Conservation (phyloP, 64 coral and sea anemone species). For the Stichodactyla helianthus region DNA sequence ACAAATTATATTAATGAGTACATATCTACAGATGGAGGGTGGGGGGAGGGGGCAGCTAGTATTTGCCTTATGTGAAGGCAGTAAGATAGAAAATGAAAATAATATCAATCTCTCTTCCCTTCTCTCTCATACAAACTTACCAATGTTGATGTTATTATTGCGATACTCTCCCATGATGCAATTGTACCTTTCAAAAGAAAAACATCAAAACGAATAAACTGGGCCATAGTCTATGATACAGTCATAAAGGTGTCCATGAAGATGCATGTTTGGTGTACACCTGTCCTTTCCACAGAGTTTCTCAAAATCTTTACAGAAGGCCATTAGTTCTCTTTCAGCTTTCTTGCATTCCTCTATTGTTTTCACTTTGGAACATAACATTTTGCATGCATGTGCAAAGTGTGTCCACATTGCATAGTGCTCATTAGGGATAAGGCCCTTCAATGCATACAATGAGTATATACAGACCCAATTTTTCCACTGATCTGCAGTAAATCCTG, state of each 20-base stretch:
- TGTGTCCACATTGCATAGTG: slow-evolving; percentile 22
- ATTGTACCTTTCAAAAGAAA: slow-evolving; percentile 47
- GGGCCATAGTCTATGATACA: slow-evolving; percentile 47
- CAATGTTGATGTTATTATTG: slow-evolving; percentile 26
- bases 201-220: slow-evolving; percentile 40
- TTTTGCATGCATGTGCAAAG: slow-evolving; percentile 35
- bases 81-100: no score
- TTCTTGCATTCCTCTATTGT: slow-evolving; percentile 5
- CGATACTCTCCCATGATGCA: slow-evolving; percentile 22
- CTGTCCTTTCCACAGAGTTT: background rate
- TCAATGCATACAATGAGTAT: slow-evolving; percentile 44
- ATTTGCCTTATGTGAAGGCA: no score
- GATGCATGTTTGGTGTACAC: slow-evolving; percentile 32
- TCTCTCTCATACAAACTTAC: background rate
- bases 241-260: slow-evolving; percentile 14
- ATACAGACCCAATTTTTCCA: slow-evolving; percentile 48
- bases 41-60: no score
- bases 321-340: background rate
- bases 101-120: no score
- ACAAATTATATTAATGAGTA: no score
- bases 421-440: slow-evolving; percentile 13
- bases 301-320: slow-evolving; percentile 29
- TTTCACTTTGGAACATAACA: background rate
- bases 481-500: slow-evolving; percentile 35
- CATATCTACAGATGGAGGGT: no score